Percentiles rank a stretch among this genome's conserved stretches.
Evolutionary conservation across 2,797 vertebrate species (phyloP).

Genomic region (Phoeniculus purpureus): DNA sequence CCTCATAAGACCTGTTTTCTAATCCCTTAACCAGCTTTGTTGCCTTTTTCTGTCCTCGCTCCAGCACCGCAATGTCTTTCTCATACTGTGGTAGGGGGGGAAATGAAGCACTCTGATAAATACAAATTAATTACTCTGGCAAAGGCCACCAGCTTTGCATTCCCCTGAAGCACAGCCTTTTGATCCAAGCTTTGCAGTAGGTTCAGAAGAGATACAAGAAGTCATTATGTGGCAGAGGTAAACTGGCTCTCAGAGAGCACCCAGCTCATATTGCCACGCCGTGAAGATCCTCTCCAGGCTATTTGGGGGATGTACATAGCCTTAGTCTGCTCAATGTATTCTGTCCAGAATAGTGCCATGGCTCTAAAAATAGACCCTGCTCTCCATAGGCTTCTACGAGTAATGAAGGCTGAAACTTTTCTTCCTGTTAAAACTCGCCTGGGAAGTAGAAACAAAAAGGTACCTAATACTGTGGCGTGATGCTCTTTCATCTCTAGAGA

Average conservation of each 20-base stretch:
- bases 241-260: neutral
- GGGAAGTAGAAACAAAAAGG: slow-evolving; percentile 15
- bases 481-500: slow-evolving; percentile 16
- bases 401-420: slow-evolving; percentile 24
- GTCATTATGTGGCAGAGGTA: neutral
- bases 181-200: slow-evolving; percentile 66
- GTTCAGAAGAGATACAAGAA: slow-evolving; percentile 47
- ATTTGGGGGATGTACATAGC: neutral
- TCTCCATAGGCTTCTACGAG: neutral
- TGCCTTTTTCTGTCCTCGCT: too few relatives aligned
- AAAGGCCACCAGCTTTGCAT: slow-evolving; percentile 73
- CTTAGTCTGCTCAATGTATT: neutral
- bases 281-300: neutral
- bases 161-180: slow-evolving; percentile 76
- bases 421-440: neutral
- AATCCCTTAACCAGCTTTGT: too few relatives aligned
- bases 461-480: neutral
- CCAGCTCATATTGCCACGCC: neutral
- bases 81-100: too few relatives aligned
- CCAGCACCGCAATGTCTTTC: too few relatives aligned
- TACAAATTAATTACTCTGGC: slow-evolving; percentile 75
- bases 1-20: too few relatives aligned
- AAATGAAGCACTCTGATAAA: neutral
- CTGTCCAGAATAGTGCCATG: neutral
- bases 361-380: slow-evolving; percentile 8